These are phyloP conservation scores for Oreochromis niloticus DNA, from an alignment of 2,113 vertebrate species.

Conservation along the genomic window DNA sequence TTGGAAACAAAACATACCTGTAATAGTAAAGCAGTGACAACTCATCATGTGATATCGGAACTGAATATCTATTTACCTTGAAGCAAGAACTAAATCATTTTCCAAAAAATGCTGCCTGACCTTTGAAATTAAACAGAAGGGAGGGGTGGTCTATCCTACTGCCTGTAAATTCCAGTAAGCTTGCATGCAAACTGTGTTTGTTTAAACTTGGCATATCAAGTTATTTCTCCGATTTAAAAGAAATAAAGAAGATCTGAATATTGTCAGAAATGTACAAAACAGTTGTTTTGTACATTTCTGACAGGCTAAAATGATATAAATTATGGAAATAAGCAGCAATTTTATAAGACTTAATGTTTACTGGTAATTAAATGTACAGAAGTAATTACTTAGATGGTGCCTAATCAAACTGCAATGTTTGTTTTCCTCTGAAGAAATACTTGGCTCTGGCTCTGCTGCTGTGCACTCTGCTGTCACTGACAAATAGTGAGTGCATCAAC, in stretches of 20 bases:
- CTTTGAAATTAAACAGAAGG: not conserved
- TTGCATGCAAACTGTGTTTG: not conserved
- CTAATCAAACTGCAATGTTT: not conserved
- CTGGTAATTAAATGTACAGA: not conserved
- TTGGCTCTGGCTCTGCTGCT: constrained; percentile 34
- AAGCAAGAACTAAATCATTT: not conserved
- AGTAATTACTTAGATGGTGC: not conserved
- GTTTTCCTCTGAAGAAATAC: constrained; percentile 12
- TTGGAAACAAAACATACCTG: not conserved
- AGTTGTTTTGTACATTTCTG: not conserved
- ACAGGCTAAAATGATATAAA: not conserved
- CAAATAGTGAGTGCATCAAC: not conserved
- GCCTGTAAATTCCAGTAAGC: not conserved
- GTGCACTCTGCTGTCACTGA: constrained; percentile 10
- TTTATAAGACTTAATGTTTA: not conserved
- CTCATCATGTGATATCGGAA: not conserved
- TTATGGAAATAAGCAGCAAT: not conserved
- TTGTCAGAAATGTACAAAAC: not conserved
- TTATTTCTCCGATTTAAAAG: not conserved
- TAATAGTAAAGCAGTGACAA: not conserved
- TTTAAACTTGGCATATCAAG: not conserved
- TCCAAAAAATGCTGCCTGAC: not conserved
- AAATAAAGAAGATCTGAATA: not conserved
- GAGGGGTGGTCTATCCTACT: not conserved
- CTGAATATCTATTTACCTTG: not conserved